Conservation (phyloP, 2,113 vertebrate genomes). For the Amblyopsis rosae region DNA sequence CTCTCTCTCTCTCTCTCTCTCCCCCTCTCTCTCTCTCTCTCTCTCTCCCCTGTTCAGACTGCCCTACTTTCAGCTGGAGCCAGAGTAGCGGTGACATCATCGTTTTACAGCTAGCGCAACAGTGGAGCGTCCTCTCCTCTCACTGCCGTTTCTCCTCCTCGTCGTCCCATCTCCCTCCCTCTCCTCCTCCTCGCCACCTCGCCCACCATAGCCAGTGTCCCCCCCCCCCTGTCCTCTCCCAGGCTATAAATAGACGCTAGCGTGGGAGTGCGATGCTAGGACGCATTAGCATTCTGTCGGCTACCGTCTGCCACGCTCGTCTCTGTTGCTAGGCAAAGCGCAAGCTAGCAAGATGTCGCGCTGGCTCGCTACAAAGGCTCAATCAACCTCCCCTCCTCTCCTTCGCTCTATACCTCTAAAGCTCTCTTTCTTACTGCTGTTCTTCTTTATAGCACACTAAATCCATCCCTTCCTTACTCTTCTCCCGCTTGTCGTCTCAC, state of each 20-base stretch:
- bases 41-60: conserved; percentile 52
- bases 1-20: background rate
- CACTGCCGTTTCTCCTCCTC: conserved; percentile 22
- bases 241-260: conserved; percentile 43
- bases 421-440: too few relatives aligned
- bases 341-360: conserved; percentile 12
- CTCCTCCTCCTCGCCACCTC: conserved; percentile 22
- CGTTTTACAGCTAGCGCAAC: conserved; percentile 26
- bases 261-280: conserved; percentile 24
- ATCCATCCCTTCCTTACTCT: background rate
- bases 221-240: background rate
- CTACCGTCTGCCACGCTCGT: conserved; percentile 12
- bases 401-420: background rate
- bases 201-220: conserved; percentile 13
- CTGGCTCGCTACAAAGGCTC: conserved; percentile 9
- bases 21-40: conserved; percentile 17
- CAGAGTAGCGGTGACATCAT: conserved; percentile 72
- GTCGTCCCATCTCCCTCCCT: conserved; percentile 5
- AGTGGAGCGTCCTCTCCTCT: conserved; percentile 18
- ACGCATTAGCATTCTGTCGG: conserved; percentile 50
- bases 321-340: conserved; percentile 62
- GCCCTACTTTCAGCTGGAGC: conserved; percentile 78
- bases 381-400: background rate
- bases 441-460: too few relatives aligned
- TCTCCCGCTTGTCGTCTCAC: too few relatives aligned